Evolutionary conservation across 2,797 vertebrate genomes (phyloP).

Genomic region (Brachyalestes nurse): DNA sequence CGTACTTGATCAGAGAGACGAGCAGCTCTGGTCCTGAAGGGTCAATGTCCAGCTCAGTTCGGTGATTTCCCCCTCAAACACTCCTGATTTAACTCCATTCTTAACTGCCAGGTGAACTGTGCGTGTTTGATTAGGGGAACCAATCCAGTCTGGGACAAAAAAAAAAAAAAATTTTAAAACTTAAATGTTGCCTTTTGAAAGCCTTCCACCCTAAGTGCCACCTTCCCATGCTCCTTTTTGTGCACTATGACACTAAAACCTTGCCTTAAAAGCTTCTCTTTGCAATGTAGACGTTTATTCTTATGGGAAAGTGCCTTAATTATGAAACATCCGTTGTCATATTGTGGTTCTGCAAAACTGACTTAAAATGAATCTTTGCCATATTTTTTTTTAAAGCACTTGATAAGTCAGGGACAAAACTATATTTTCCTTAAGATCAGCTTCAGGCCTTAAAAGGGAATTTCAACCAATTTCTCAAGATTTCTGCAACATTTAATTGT

Average conservation of each 20-base stretch:
- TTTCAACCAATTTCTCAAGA: neutral
- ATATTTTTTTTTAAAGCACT: neutral
- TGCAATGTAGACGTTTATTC: constrained; percentile 16
- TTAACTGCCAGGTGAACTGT: no score
- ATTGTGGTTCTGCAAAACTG: neutral
- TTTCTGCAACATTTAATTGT: neutral
- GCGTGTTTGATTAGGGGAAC: no score
- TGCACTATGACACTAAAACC: neutral
- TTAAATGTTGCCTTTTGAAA: neutral
- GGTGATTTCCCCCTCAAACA: no score
- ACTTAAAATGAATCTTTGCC: neutral
- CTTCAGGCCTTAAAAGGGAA: neutral
- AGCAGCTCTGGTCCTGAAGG: no score
- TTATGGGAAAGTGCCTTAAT: neutral
- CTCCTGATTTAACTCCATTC: no score
- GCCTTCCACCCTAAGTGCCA: neutral
- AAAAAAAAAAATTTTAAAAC: neutral
- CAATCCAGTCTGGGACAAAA: no score
- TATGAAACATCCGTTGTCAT: neutral
- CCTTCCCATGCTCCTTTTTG: neutral
- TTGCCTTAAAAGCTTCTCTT: neutral
- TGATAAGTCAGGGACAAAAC: neutral
- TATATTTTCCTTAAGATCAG: neutral
- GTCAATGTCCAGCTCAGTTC: no score
- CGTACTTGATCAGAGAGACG: no score